phyloP scores from a whole-genome alignment of 2,888 invertebrate species.

The Cryptocephalus moraei region DNA sequence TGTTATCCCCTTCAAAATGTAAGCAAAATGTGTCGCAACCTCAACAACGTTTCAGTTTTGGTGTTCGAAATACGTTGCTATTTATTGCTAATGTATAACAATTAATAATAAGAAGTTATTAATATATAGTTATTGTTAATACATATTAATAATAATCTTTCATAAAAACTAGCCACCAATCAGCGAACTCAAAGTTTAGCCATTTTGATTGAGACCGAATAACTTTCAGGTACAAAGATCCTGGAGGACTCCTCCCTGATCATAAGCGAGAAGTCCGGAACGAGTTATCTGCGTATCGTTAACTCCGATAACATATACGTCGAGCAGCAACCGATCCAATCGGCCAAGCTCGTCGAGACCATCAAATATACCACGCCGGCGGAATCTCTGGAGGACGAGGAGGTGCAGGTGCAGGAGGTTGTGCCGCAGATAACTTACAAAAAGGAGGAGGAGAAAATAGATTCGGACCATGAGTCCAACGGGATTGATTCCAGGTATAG shows the following conservation, averaged over 20 bases:
- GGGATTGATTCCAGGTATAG: constrained; percentile 5
- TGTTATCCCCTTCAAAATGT: too few relatives aligned
- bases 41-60: too few relatives aligned
- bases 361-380: constrained; percentile 13
- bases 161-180: background rate
- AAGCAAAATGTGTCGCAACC: too few relatives aligned
- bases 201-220: background rate
- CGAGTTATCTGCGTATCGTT: constrained; percentile 32
- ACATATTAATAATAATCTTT: too few relatives aligned
- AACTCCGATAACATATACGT: constrained; percentile 32
- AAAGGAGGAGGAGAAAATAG: constrained; percentile 27
- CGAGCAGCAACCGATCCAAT: constrained; percentile 19
- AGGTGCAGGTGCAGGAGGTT: background rate
- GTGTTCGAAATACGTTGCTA: too few relatives aligned
- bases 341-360: constrained; percentile 19
- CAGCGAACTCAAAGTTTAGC: background rate
- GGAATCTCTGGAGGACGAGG: background rate
- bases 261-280: constrained; percentile 14
- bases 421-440: constrained; percentile 7
- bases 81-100: too few relatives aligned
- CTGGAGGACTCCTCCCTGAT: constrained; percentile 31
- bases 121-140: too few relatives aligned
- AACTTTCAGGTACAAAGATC: constrained; percentile 21
- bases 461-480: constrained; percentile 31
- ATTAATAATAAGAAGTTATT: too few relatives aligned